Conservation (phyloP, 2,113 vertebrate species). For the Taurulus bubalis region DNA sequence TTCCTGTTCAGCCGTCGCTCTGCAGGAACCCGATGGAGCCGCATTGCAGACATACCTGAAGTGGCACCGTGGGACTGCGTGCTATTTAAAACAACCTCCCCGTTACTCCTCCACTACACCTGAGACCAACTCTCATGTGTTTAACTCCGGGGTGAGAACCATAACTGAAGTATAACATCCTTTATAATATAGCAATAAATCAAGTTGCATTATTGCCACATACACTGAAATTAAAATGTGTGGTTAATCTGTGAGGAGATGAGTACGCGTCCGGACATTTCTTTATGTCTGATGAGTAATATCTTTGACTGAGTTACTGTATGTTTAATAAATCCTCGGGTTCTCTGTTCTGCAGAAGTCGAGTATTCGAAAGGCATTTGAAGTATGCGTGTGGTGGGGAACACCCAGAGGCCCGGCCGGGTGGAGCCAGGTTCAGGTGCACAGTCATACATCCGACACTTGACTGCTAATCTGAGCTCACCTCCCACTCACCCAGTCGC, state of each 20-base stretch:
- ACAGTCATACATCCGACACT: constrained; percentile 2
- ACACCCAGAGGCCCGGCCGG: constrained; percentile 22
- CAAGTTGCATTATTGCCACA: not conserved
- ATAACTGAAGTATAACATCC: not conserved
- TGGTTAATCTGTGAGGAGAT: no score
- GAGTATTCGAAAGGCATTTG: constrained; percentile 12
- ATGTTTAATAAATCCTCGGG: not conserved
- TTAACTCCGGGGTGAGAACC: no score
- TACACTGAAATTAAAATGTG: not conserved
- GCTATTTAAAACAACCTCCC: not conserved
- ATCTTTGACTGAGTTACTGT: not conserved
- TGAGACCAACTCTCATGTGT: not conserved
- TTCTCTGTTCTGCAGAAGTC: not conserved
- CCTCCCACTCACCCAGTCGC: not conserved
- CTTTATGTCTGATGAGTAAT: not conserved
- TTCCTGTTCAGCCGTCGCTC: not conserved
- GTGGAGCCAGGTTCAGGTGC: constrained; percentile 18
- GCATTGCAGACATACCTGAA: not conserved
- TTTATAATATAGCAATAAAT: not conserved
- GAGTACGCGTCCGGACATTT: not conserved
- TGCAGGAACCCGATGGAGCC: not conserved
- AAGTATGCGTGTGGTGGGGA: constrained; percentile 1
- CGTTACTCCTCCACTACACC: no score
- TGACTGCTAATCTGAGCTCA: not conserved
- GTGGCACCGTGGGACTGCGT: not conserved